Percentiles rank a stretch among this genome's conserved stretches.
Conservation (phyloP, 2,888 invertebrate genomes). For the Apamea anceps region DNA sequence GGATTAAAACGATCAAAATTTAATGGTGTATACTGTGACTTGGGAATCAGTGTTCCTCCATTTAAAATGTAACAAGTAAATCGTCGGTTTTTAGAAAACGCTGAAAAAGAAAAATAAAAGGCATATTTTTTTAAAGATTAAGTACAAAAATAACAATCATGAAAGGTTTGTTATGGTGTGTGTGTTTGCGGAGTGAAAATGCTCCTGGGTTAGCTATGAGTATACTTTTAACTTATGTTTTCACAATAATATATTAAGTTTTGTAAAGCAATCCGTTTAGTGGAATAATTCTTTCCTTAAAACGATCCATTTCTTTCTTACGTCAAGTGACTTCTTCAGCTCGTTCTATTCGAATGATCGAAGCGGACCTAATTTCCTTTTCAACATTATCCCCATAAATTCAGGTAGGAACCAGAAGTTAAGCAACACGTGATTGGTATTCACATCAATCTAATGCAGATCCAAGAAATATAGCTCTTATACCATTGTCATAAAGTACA, state of each 20-base stretch:
- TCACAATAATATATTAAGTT: neutral
- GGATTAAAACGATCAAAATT: too few species aligned
- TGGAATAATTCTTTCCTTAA: neutral
- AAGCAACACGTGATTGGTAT: slow-evolving; percentile 80
- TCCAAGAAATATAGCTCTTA: slow-evolving; percentile 58
- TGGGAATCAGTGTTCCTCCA: neutral
- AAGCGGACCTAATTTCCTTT: slow-evolving; percentile 70
- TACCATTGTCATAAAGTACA: slow-evolving; percentile 63
- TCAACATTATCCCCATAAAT: slow-evolving; percentile 73
- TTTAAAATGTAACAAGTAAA: neutral
- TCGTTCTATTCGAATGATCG: slow-evolving; percentile 57
- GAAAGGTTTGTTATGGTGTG: neutral
- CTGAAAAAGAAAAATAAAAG: neutral
- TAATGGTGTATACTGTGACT: neutral
- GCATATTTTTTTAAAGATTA: neutral
- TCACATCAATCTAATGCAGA: slow-evolving; percentile 60
- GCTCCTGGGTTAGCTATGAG: neutral
- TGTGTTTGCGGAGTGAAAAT: neutral
- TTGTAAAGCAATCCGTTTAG: neutral
- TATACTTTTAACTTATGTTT: neutral
- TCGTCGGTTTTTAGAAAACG: too few species aligned
- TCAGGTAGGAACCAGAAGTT: slow-evolving; percentile 74
- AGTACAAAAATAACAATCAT: neutral
- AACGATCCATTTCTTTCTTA: slow-evolving; percentile 1
- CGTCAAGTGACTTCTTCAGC: slow-evolving; percentile 28